Base-by-base conservation (phyloP, 2,888 invertebrate species). In the Pammene aurita region DNA sequence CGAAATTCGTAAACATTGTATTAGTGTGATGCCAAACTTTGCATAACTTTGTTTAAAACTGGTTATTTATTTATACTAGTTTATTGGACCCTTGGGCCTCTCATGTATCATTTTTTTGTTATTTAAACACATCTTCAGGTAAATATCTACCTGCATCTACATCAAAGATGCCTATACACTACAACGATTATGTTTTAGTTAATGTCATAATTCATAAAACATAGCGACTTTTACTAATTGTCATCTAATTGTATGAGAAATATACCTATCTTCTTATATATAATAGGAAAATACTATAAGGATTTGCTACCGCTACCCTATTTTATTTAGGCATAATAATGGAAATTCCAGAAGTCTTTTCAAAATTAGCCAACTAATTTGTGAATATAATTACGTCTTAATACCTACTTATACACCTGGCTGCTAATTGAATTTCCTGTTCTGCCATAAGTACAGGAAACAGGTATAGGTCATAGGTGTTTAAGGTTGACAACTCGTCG, bases 401-500 rank as follows among this genome's bases (percentile, higher is more conserved):
- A 26, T 26, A 26, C 26, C 4, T 1, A 26, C 26, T 4, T 26
- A 1, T 4, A 42, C 5, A 42, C 10, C 4, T 41, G 10, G 41
- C 2, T 13, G 13, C 13, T 42, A 57, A 42, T 57, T 41, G 38
- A 16, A 14, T 57, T 57, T 57, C 42, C 42, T 26, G 18, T 41
- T 18, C 26, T 57, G 7, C 13, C 13, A 42, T 57, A 58, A 26
- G n/a, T 58, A 58, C 44, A 58, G 44, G 58, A 58, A 58, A 44
- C 44, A 58, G 26, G 42, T 58, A 44, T 58, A 58, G 26, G 44
- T 46, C 58, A 26, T 26, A 44, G 44, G 26, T 58, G 58, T 44
- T 44, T 44, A 58, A 58, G 44, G 58, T 44, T 58, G 14, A 58
- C 58, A 44, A 44, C 26, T 58, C 44, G 42, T 58, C n/a, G 58